Percentiles rank a stretch among this genome's conserved stretches.
These are phyloP conservation scores for Platysteira castanea DNA, from an alignment of 2,113 vertebrate species.

Conservation along the genomic window DNA sequence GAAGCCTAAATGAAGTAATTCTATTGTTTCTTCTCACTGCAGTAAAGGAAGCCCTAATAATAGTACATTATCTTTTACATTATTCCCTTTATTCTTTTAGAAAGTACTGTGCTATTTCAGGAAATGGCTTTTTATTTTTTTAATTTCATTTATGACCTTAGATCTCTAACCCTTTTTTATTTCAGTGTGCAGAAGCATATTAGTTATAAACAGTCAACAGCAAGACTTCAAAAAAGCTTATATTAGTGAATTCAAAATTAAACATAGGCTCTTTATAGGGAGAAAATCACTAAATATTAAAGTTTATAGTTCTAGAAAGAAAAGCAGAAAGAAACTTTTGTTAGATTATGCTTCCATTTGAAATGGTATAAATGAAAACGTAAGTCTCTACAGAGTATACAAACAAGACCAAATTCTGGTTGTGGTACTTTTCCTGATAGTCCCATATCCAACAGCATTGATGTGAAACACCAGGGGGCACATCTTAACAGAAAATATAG, in stretches of 20 bases:
- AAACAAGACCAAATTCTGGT: background rate
- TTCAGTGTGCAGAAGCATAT: background rate
- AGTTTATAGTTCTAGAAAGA: background rate
- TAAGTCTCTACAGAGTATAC: background rate
- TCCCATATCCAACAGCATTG: background rate
- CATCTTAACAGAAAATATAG: background rate
- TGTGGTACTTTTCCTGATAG: background rate
- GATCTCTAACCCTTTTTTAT: background rate
- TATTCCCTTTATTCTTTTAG: background rate
- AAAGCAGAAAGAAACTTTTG: fast-evolving
- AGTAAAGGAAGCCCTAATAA: background rate
- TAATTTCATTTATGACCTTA: background rate
- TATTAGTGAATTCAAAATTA: background rate
- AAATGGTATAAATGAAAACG: background rate
- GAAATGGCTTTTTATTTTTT: background rate
- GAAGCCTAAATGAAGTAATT: background rate
- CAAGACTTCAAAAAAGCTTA: background rate
- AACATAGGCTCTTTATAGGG: background rate
- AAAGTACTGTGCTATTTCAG: background rate
- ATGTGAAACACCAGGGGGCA: background rate
- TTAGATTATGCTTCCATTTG: background rate
- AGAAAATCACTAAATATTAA: background rate
- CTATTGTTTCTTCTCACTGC: background rate
- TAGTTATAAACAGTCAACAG: background rate
- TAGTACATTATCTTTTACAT: background rate